Evolutionary conservation across 2,113 vertebrate genomes (phyloP).

Genomic region (Chaetops frenatus): DNA sequence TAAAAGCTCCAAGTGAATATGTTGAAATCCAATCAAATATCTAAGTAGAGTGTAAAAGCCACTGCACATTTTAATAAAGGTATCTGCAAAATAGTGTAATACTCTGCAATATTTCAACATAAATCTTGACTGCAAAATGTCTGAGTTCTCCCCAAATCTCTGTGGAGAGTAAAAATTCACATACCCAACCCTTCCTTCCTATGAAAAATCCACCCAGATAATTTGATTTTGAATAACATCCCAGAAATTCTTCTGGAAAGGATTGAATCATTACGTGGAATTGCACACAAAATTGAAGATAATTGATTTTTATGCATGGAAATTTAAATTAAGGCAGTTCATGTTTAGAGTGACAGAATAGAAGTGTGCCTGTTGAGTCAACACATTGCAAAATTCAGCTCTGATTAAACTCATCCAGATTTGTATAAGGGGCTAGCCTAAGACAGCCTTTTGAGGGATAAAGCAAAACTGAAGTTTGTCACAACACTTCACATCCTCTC

Average conservation of each 20-base stretch:
- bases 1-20: not conserved
- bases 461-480: not conserved
- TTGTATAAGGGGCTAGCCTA: not conserved
- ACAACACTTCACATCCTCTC: not conserved
- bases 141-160: not conserved
- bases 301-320: not conserved
- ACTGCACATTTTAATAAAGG: not conserved
- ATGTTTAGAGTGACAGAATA: not conserved
- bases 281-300: not conserved
- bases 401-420: not conserved
- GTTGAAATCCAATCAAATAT: not conserved
- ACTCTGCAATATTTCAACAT: not conserved
- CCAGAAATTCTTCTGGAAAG: not conserved
- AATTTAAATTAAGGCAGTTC: not conserved
- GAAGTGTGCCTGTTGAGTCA: not conserved
- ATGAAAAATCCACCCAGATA: not conserved
- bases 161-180: not conserved
- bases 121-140: not conserved
- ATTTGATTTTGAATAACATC: not conserved
- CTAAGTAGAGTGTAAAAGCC: not conserved
- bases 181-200: not conserved
- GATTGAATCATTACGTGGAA: not conserved
- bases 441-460: fast-evolving
- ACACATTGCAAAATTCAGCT: not conserved
- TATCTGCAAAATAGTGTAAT: not conserved